Conservation (phyloP, 2,797 vertebrate genomes). For the Malacoraja senta region DNA sequence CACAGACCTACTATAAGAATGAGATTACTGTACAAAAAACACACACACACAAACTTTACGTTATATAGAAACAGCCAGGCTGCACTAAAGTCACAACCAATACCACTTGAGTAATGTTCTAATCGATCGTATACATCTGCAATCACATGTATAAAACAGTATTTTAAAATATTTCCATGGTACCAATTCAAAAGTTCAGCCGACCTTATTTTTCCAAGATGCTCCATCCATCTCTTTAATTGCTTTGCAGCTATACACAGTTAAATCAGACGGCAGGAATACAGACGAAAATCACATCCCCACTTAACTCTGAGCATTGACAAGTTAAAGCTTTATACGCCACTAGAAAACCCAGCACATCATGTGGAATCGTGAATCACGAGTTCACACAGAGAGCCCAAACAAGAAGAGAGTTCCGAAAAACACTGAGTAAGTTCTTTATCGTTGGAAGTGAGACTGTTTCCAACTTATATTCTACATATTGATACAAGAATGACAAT, state of each 20-base stretch:
- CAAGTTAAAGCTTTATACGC: conserved; percentile 18
- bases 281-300: conserved; percentile 28
- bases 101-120: conserved; percentile 11
- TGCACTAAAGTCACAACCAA: conserved; percentile 13
- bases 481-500: conserved; percentile 62
- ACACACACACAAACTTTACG: not conserved
- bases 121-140: not conserved
- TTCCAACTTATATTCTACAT: conserved; percentile 21
- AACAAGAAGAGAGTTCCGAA: conserved; percentile 19
- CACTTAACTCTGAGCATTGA: not conserved
- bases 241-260: not conserved
- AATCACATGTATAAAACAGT: conserved; percentile 28
- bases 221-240: not conserved
- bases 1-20: conserved; percentile 11
- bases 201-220: not conserved
- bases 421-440: not conserved
- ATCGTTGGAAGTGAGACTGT: not conserved
- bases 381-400: not conserved
- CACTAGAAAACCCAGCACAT: conserved; percentile 21
- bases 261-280: conserved; percentile 20
- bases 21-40: conserved; percentile 20
- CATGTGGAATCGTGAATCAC: not conserved
- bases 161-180: conserved; percentile 30
- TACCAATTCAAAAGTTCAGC: conserved; percentile 17
- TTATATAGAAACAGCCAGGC: not conserved